Percentiles rank a stretch among this genome's conserved stretches.
phyloP scores from a whole-genome alignment of 1,140 invertebrate genomes.

The Helicoverpa armigera region DNA sequence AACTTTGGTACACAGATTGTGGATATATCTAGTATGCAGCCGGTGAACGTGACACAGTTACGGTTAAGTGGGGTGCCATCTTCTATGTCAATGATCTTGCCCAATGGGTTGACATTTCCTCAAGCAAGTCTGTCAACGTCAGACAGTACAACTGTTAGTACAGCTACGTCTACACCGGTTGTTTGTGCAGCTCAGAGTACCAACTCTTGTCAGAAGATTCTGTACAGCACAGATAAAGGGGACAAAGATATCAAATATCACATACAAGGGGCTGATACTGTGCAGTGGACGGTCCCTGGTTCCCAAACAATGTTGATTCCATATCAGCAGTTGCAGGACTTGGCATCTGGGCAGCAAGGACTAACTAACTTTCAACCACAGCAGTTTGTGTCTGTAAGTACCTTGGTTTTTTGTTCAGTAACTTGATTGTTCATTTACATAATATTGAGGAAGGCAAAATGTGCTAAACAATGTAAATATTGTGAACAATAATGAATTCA shows the following conservation, averaged over 20 bases:
- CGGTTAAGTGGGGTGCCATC: conserved; percentile 82
- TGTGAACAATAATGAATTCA: too few species aligned
- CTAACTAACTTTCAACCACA: conserved; percentile 78
- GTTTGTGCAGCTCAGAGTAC: conserved; percentile 81
- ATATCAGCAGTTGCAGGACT: conserved; percentile 80
- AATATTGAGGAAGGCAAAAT: too few species aligned
- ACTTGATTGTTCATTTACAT: too few species aligned
- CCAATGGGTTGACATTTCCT: conserved; percentile 77
- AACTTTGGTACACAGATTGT: conserved; percentile 82
- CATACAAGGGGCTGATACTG: conserved; percentile 79
- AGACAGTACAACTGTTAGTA: conserved; percentile 80
- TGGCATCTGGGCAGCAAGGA: conserved; percentile 72
- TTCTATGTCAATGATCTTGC: conserved; percentile 83
- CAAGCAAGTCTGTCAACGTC: conserved; percentile 77
- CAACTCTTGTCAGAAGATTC: conserved; percentile 81
- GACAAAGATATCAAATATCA: conserved; percentile 83
- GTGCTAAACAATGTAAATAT: too few species aligned
- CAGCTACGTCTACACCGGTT: conserved; percentile 78
- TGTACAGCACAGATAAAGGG: conserved; percentile 81
- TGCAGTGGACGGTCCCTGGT: conserved; percentile 81
- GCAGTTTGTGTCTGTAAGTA: conserved; percentile 83
- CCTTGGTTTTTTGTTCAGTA: background rate
- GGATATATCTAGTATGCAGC: conserved; percentile 81
- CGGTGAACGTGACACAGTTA: conserved; percentile 80
- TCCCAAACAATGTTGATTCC: conserved; percentile 83